Conservation (phyloP, 1,140 invertebrate genomes). For the Drosophila arawakana region DNA sequence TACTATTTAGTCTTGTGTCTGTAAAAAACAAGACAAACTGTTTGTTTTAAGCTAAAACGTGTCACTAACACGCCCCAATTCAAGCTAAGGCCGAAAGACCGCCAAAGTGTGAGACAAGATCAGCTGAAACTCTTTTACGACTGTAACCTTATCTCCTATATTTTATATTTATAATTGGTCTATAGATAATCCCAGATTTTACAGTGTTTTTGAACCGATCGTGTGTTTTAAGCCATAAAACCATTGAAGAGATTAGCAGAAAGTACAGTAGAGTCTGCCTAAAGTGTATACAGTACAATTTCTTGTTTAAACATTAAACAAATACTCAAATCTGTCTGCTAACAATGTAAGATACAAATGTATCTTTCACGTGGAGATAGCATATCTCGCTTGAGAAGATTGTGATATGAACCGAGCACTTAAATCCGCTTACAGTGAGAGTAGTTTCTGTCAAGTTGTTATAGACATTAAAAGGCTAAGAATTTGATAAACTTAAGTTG, state of each 20-base stretch:
- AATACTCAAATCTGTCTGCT: no score
- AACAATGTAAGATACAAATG: no score
- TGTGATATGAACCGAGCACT: not conserved
- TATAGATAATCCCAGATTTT: conserved; percentile 6
- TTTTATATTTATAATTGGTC: no score
- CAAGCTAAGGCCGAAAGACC: no score
- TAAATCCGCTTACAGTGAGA: not conserved
- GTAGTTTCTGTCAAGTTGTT: not conserved
- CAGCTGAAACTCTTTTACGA: no score
- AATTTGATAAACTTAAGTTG: not conserved
- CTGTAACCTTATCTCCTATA: no score
- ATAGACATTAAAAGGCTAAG: not conserved
- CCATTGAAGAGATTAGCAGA: not conserved
- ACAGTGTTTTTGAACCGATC: conserved; percentile 10
- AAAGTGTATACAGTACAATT: not conserved
- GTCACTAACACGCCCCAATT: conserved; percentile 20
- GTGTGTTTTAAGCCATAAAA: not conserved
- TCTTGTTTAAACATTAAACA: no score
- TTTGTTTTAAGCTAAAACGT: conserved; percentile 43
- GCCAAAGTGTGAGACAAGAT: no score
- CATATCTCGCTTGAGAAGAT: not conserved
- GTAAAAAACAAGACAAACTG: not conserved
- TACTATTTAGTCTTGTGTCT: no score
- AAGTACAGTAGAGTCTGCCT: not conserved
- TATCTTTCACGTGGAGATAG: not conserved